A percentile compares a stretch with the other conserved stretches of the same genome.
Evolutionary conservation across 2,888 invertebrate species (phyloP).

Genomic region (Xestia ashworthii): DNA sequence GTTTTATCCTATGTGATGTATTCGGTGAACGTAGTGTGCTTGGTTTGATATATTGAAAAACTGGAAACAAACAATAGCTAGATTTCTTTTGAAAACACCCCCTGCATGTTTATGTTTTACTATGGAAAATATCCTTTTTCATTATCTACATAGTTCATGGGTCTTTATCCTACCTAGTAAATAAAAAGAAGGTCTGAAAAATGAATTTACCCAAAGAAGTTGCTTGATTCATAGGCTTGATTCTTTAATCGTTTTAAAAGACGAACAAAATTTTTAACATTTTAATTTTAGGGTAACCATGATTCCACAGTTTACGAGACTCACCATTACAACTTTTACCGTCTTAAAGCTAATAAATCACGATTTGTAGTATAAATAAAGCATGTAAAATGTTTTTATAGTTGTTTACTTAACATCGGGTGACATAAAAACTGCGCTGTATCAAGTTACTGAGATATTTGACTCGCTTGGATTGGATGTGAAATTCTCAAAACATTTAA

Average conservation of each 20-base stretch:
- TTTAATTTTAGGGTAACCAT: conserved; percentile 41
- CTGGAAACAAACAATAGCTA: neutral
- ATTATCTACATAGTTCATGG: neutral
- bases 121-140: neutral
- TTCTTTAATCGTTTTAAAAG: neutral
- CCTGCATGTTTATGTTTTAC: neutral
- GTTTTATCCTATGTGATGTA: conserved; percentile 64
- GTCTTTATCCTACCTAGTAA: neutral
- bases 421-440: conserved; percentile 73
- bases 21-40: conserved; percentile 17
- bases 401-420: conserved; percentile 75
- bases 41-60: conserved; percentile 18
- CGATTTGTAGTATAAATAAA: conserved; percentile 67
- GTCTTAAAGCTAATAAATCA: conserved; percentile 56
- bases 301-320: conserved; percentile 35
- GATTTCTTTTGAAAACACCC: neutral
- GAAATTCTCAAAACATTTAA: conserved; percentile 60
- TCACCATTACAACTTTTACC: conserved; percentile 46
- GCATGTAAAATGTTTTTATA: conserved; percentile 70
- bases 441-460: conserved; percentile 71
- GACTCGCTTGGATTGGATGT: conserved; percentile 53
- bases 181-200: neutral
- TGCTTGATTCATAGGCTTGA: no score
- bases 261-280: conserved; percentile 20
- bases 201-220: neutral